Conservation (phyloP, 2,113 vertebrate species). For the Gambusia holbrooki region DNA sequence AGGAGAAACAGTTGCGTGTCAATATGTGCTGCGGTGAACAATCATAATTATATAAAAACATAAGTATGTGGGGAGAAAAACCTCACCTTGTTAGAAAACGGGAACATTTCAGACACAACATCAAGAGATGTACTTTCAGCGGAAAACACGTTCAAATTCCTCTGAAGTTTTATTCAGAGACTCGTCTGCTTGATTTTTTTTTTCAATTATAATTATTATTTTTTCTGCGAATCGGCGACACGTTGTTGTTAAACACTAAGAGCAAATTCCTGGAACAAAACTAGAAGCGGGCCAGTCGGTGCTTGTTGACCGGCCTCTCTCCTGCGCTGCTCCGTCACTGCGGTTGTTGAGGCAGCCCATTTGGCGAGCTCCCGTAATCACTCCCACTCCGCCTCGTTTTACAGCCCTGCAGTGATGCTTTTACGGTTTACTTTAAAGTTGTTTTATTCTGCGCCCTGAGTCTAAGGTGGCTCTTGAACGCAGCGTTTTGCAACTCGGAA, state of each 20-base stretch:
- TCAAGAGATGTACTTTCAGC: no score
- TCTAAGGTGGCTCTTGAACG: not conserved
- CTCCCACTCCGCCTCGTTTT: not conserved
- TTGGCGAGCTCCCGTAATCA: not conserved
- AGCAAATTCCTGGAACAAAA: slow-evolving; percentile 23
- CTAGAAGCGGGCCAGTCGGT: slow-evolving; percentile 11
- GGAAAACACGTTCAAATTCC: not conserved
- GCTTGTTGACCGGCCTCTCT: slow-evolving; percentile 27
- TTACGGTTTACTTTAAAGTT: not conserved
- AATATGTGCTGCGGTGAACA: no score
- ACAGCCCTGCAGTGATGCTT: not conserved
- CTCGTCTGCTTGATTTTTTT: not conserved
- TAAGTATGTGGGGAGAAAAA: no score
- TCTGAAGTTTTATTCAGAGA: not conserved
- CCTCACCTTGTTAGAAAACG: no score
- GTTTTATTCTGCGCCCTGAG: not conserved
- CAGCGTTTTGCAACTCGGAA: not conserved
- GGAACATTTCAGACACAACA: no score
- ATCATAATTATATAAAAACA: no score
- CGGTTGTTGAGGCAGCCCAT: slow-evolving; percentile 9
- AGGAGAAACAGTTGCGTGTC: no score
- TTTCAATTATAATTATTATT: no score
- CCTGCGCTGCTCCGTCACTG: not conserved
- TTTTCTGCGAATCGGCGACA: not conserved
- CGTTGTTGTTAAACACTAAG: slow-evolving; percentile 1